A percentile compares a stretch with the other conserved stretches of the same genome.
Conservation (phyloP, 2,888 invertebrate species). For the Dicyrtoma fusca region DNA sequence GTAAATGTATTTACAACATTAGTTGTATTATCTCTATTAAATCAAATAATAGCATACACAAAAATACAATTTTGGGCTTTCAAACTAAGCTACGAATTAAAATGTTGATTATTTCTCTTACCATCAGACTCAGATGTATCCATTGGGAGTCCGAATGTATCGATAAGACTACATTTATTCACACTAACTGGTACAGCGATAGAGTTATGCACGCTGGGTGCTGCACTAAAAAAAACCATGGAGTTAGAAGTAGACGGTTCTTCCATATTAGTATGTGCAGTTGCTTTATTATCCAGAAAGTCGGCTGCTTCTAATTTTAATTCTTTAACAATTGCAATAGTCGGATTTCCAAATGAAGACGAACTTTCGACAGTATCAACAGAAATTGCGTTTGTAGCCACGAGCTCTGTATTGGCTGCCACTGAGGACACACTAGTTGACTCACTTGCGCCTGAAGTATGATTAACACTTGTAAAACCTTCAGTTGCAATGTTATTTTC, state of each 20-base stretch:
- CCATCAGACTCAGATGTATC: not conserved
- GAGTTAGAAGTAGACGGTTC: slow-evolving; percentile 7
- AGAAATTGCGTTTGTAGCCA: not conserved
- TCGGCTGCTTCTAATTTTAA: slow-evolving; percentile 19
- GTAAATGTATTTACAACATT: too few relatives aligned
- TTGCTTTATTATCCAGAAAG: not conserved
- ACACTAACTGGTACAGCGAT: too few relatives aligned
- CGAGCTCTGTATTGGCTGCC: not conserved
- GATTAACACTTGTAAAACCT: slow-evolving; percentile 2
- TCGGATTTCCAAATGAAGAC: not conserved
- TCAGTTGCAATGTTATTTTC: slow-evolving; percentile 14
- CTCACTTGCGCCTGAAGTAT: not conserved
- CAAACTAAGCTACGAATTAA: not conserved
- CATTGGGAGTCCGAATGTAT: not conserved
- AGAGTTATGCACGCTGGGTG: not conserved
- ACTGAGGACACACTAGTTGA: not conserved
- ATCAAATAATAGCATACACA: too few relatives aligned
- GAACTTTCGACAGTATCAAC: not conserved
- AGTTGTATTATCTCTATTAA: too few relatives aligned
- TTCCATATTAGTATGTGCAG: slow-evolving; percentile 6
- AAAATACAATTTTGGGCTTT: too few relatives aligned
- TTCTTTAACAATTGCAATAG: slow-evolving; percentile 17
- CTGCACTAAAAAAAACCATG: not conserved
- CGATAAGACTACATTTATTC: not conserved
- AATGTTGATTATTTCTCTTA: not conserved